Evolutionary conservation across 2,888 invertebrate genomes (phyloP), one percentile per base, ranked within the genome.

Genomic region (Apoda limacodes): DNA sequence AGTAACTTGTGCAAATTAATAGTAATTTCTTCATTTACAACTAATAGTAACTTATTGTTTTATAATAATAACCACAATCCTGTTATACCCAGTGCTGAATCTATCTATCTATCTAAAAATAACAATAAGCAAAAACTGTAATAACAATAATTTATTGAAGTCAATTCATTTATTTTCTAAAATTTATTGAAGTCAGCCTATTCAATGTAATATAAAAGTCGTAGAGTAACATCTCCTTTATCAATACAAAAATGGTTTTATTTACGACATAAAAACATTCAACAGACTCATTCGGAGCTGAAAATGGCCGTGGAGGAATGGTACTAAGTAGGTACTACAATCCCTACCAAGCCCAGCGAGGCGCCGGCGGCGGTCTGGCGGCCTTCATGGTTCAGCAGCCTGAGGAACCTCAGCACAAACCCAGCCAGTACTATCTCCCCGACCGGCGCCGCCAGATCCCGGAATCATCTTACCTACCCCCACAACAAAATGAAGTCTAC

Each of bases 321-420:
- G 74, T 68, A 3, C 32, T 76, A 43, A 80, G 70, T 35, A 66
- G 78, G 7, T 78, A 75, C 53, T 80, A 74, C 57, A 76, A 67
- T 45, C 80, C 80, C 0, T 74, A 74, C 51, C 69, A 69, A 52
- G 60, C 55, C 36, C 65, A 58, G 6, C 57, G 50, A 9, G 60
- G 68, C 20, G 62, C 66, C 11, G 66, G 59, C 1, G 64, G 75
- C 33, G 67, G 72, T 71, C 76, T 78, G 0, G 64, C 75, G 25
- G 70, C 75, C 52, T 66, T 78, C 70, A 61, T 58, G 57, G 55
- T 56, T 2, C 63, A 58, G 13, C 76, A 72, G 0, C 63, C 65
- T 25, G 54, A 60, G 6, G 46, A 43, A n/a, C 34, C 25, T 15
- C 30, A 34, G 27, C 46, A 43, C 9, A 55, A 52, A 10, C 50